Evolutionary conservation across 2,888 invertebrate species (phyloP), one percentile per base, ranked within the genome.

Genomic region (Tipula lateralis): DNA sequence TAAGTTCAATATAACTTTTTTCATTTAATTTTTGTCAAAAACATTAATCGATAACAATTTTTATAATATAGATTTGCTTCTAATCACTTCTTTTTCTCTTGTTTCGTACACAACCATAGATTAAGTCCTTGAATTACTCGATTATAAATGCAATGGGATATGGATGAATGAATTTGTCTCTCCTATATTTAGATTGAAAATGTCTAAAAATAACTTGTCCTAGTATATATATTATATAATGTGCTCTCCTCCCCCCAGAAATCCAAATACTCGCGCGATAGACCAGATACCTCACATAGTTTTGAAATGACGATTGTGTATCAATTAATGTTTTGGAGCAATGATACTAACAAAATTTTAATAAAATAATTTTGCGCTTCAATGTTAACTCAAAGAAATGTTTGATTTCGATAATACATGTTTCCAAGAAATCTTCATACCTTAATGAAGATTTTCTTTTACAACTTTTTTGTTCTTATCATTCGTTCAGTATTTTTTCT

Each of bases 391-490:
- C 19, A 82, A 30, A 82, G 82, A 82, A 82, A 82, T 82, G 82
- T 13, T 24, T 82, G 30, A 82, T 82, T 82, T 32, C 29, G 16
- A 30, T 82, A 82, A 82, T 30, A n/a, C 29, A 82, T 82, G 32
- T 82, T 29, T 30, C 30, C 32, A 66, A 66, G 82, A 83, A 83
- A 83, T 34, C 83, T 83, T 83, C 83, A 83, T 83, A 83, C 30
- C 34, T 83, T 32, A 66, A 83, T 83, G 83, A 83, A 83, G 83
- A 83, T 82, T 82, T 82, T 82, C 30, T 82, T 82, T 24, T 66
- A 66, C 66, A 66, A 82, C n/a, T 82, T 83, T 83, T 83, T 34
- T 83, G 19, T 83, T 83, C 83, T 83, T 83, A 83, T 32, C 34
- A 83, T 83, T 83, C 83, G 30, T 83, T 83, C 83, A 83, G 34